Evolutionary conservation across 2,113 vertebrate genomes (phyloP).

Genomic region (Balaeniceps rex): DNA sequence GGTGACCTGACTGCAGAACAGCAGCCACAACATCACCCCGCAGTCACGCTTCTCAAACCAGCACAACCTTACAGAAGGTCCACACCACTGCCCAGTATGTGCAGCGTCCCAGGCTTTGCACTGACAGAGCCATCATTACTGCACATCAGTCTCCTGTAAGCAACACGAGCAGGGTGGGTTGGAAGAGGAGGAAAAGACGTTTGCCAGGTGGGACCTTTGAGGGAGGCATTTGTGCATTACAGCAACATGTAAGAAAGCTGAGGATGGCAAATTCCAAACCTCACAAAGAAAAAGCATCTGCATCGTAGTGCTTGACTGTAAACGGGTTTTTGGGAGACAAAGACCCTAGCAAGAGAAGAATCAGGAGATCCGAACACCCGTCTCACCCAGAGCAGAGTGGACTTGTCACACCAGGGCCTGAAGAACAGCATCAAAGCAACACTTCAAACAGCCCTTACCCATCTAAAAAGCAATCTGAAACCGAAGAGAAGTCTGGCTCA

Average conservation of each 20-base stretch:
- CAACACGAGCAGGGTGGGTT: neutral
- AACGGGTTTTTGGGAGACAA: neutral
- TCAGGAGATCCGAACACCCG: neutral
- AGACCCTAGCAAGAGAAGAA: neutral
- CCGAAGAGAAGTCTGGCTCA: neutral
- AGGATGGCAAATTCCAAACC: neutral
- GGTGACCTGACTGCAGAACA: neutral
- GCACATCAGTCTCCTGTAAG: neutral
- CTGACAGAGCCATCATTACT: fast-evolving
- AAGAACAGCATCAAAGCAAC: neutral
- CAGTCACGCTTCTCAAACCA: neutral
- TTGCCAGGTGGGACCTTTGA: neutral
- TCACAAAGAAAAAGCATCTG: neutral
- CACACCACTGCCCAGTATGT: fast-evolving
- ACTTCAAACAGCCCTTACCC: neutral
- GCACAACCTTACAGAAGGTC: too few relatives aligned
- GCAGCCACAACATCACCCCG: neutral
- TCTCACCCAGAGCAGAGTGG: neutral
- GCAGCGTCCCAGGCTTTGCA: neutral
- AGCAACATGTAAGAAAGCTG: neutral
- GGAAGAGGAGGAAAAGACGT: neutral
- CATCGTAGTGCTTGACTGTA: neutral
- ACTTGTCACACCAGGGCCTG: neutral
- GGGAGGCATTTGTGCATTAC: neutral
- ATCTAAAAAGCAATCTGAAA: neutral